Conservation (phyloP, 53 echinoderm and acorn worm genomes). For the Paracentrotus lividus region DNA sequence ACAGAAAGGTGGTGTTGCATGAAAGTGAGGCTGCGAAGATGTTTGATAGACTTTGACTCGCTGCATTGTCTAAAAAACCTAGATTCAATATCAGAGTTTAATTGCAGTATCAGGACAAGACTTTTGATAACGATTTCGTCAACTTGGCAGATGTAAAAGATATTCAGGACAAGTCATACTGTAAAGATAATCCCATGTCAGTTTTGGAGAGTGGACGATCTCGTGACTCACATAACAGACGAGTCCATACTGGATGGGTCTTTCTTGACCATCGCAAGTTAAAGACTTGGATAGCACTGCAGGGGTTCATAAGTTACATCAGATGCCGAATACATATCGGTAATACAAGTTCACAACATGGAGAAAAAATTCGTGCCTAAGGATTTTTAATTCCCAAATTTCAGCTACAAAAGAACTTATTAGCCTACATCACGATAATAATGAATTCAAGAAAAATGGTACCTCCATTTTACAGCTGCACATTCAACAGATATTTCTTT, state of each 20-base stretch:
- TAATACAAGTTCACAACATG: slow-evolving; percentile 13
- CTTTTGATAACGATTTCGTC: slow-evolving; percentile 21
- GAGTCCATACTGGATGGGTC: slow-evolving; percentile 40
- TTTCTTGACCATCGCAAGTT: slow-evolving; percentile 20
- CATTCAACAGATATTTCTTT: too few species aligned
- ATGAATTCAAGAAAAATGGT: slow-evolving; percentile 32
- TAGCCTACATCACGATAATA: slow-evolving; percentile 43
- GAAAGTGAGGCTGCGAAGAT: slow-evolving; percentile 33
- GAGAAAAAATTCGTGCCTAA: slow-evolving; percentile 54
- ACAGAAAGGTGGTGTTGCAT: slow-evolving; percentile 16
- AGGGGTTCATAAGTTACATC: slow-evolving; percentile 29
- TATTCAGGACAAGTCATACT: slow-evolving; percentile 33
- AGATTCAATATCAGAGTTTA: background rate
- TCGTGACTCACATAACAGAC: slow-evolving; percentile 12
- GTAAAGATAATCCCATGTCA: slow-evolving; percentile 33
- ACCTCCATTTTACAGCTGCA: background rate
- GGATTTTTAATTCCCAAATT: slow-evolving; percentile 59
- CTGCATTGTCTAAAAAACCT: slow-evolving; percentile 8
- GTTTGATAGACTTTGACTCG: background rate
- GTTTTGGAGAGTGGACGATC: slow-evolving; percentile 40
- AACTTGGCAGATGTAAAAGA: slow-evolving; percentile 41
- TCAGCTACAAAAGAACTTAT: slow-evolving; percentile 54
- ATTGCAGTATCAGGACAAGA: slow-evolving; percentile 51
- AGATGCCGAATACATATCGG: slow-evolving; percentile 5
- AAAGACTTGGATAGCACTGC: slow-evolving; percentile 1